These are phyloP conservation scores for Syngnathus rostellatus DNA, from an alignment of 2,797 vertebrate genomes.

Conservation along the genomic window DNA sequence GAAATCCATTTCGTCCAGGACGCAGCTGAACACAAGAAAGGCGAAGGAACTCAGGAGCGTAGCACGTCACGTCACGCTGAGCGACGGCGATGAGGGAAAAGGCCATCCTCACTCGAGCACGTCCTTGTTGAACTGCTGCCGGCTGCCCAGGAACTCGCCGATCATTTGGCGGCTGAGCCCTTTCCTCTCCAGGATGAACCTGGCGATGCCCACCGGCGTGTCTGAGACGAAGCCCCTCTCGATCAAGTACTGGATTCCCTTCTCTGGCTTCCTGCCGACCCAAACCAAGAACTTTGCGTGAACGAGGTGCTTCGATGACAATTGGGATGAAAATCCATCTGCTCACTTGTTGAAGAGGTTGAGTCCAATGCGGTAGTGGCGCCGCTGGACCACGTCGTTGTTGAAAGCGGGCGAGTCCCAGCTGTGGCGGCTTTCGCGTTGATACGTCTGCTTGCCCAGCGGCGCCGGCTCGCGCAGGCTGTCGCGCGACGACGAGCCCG, in stretches of 20 bases:
- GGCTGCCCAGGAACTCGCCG: conserved; percentile 89
- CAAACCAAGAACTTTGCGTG: neutral
- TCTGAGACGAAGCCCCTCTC: conserved; percentile 90
- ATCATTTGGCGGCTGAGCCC: conserved; percentile 94
- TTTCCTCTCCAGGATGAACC: conserved; percentile 93
- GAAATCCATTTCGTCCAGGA: conserved; percentile 95
- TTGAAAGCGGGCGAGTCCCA: conserved; percentile 93
- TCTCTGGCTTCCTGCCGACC: conserved; percentile 83
- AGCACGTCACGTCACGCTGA: neutral
- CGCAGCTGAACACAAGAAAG: conserved; percentile 66
- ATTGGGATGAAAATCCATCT: too few relatives aligned
- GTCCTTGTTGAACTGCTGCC: conserved; percentile 92
- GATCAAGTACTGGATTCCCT: conserved; percentile 94
- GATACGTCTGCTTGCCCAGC: conserved; percentile 82
- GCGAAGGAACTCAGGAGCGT: neutral
- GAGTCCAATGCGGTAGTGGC: conserved; percentile 90
- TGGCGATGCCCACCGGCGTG: conserved; percentile 87
- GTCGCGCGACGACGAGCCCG: conserved; percentile 85
- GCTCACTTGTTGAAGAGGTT: conserved; percentile 92
- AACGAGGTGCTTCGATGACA: neutral
- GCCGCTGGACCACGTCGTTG: conserved; percentile 85
- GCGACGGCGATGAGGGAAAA: neutral
- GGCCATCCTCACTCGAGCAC: conserved; percentile 79
- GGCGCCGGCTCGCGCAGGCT: conserved; percentile 73
- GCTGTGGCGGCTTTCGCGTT: conserved; percentile 83